A percentile compares a stretch with the other conserved stretches of the same genome.
These are phyloP conservation scores for Oncorhynchus masou DNA, from an alignment of 2,113 vertebrate species.

Conservation along the genomic window DNA sequence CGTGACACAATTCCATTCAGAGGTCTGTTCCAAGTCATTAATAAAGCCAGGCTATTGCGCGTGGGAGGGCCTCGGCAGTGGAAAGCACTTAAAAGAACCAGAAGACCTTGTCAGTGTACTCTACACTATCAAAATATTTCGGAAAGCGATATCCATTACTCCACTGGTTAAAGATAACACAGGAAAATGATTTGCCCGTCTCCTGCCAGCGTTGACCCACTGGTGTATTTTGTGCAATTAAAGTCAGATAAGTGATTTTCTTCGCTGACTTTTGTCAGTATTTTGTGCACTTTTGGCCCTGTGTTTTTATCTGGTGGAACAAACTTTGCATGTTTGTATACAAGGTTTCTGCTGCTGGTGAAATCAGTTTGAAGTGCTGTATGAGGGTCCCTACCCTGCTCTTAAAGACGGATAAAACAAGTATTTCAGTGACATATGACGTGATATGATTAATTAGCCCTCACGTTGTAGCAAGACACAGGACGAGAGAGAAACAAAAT, in stretches of 20 bases:
- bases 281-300: constrained; percentile 18
- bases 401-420: constrained; percentile 11
- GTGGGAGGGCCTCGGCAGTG: constrained; percentile 58
- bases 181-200: constrained; percentile 31
- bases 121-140: constrained; percentile 61
- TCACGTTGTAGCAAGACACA: constrained; percentile 32
- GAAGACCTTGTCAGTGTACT: constrained; percentile 46
- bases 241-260: constrained; percentile 26
- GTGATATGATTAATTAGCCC: constrained; percentile 32
- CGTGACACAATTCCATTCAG: constrained; percentile 57
- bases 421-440: constrained; percentile 11
- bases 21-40: constrained; percentile 61
- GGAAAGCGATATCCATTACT: constrained; percentile 57
- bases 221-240: neutral
- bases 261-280: constrained; percentile 41
- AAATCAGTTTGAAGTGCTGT: constrained; percentile 2
- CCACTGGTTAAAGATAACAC: constrained; percentile 48
- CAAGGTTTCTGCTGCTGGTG: constrained; percentile 3
- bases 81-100: constrained; percentile 62
- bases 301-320: constrained; percentile 18
- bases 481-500: constrained; percentile 36
- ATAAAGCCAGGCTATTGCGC: constrained; percentile 60
- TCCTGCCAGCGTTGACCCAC: constrained; percentile 21
- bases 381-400: constrained; percentile 12
- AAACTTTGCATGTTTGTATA: constrained; percentile 45